Conservation (phyloP, 2,888 invertebrate genomes). For the Odontomyia ornata region DNA sequence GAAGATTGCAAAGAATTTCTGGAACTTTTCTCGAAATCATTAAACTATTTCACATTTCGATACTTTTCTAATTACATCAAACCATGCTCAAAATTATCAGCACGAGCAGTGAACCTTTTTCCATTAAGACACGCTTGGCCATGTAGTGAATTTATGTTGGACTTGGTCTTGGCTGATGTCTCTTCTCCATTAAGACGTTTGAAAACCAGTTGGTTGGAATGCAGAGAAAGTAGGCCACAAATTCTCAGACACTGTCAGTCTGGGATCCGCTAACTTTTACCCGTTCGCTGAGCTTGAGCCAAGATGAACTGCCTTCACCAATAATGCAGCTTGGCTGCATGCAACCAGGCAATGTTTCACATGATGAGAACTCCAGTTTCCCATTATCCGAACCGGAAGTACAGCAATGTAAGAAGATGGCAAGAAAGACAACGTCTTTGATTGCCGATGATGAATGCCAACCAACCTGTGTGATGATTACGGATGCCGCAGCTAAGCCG, state of each 20-base stretch:
- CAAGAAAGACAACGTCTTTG: background rate
- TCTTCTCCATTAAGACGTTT: conserved; percentile 30
- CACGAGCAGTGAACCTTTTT: conserved; percentile 7
- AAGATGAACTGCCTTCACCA: conserved; percentile 22
- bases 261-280: conserved; percentile 52
- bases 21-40: too few relatives aligned
- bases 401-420: background rate
- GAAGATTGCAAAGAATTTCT: too few relatives aligned
- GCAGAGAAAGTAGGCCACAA: conserved; percentile 64
- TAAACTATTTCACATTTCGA: too few relatives aligned
- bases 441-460: background rate
- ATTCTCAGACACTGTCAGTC: conserved; percentile 57
- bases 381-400: conserved; percentile 45
- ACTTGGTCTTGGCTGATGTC: conserved; percentile 31
- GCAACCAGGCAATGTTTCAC: background rate
- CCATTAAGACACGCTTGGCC: conserved; percentile 25
- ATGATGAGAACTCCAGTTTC: conserved; percentile 26
- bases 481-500: background rate
- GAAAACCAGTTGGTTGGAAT: conserved; percentile 56
- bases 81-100: background rate
- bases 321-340: conserved; percentile 15
- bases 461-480: background rate
- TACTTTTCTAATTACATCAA: background rate
- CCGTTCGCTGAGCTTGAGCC: conserved; percentile 47
- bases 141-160: conserved; percentile 16